Evolutionary conservation across 2,113 vertebrate genomes (phyloP).

Genomic region (Noctilio leporinus): DNA sequence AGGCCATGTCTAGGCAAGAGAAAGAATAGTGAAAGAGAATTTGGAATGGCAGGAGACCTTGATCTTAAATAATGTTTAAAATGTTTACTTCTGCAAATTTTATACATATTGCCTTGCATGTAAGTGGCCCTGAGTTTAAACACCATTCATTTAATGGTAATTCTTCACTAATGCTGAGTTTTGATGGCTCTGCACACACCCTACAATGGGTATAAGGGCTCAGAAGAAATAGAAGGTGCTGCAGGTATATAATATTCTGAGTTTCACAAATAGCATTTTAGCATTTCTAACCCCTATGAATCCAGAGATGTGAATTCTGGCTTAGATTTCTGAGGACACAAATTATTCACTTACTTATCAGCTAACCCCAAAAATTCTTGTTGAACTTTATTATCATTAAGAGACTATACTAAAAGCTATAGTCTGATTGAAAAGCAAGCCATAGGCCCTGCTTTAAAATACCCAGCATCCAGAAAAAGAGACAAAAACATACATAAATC

Average conservation of each 20-base stretch:
- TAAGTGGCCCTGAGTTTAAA: not conserved
- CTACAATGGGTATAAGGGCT: not conserved
- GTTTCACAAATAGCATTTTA: not conserved
- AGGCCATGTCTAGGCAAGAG: not conserved
- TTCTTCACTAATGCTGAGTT: not conserved
- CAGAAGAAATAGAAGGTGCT: not conserved
- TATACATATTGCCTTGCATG: not conserved
- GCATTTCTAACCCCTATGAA: not conserved
- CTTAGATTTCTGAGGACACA: slow-evolving; percentile 1
- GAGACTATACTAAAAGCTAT: not conserved
- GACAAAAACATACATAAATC: not conserved
- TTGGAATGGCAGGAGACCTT: not conserved
- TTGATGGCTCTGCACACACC: not conserved
- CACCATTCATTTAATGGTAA: not conserved
- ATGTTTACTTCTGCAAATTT: not conserved
- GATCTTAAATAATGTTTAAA: not conserved
- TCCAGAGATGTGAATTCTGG: not conserved
- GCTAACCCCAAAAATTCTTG: not conserved
- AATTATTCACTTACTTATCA: not conserved
- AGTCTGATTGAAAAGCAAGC: not conserved
- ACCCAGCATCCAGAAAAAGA: not conserved
- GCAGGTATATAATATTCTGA: not conserved
- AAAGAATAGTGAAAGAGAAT: not conserved
- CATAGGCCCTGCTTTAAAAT: not conserved
- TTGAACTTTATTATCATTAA: not conserved